These are phyloP conservation scores for Tromatobia lineatoria DNA, from an alignment of 2,888 invertebrate species.

Conservation along the genomic window DNA sequence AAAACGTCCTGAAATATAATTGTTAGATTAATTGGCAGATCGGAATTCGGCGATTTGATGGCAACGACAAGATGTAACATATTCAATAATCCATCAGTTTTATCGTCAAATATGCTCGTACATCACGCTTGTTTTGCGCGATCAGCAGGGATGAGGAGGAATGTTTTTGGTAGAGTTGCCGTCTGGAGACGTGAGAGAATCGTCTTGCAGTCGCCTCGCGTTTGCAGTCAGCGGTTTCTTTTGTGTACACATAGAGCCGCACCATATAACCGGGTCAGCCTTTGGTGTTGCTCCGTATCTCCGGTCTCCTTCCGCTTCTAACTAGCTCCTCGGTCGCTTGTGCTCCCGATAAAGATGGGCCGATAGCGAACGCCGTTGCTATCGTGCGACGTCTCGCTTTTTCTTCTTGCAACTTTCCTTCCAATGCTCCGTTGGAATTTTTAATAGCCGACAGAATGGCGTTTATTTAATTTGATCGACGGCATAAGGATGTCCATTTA, in stretches of 20 bases:
- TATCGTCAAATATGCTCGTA: neutral
- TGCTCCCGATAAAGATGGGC: conserved; percentile 74
- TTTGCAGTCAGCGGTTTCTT: conserved; percentile 1
- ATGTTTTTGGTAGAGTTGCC: conserved; percentile 7
- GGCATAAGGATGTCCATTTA: neutral
- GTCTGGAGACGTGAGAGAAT: neutral
- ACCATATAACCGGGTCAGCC: neutral
- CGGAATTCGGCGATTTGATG: neutral
- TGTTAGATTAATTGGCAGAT: neutral
- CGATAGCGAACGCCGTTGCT: conserved; percentile 79
- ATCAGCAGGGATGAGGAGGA: neutral
- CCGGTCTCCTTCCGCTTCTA: conserved; percentile 9
- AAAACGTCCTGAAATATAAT: no score
- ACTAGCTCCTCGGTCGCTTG: conserved; percentile 68
- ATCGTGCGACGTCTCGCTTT: conserved; percentile 76
- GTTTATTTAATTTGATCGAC: neutral
- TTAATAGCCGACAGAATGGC: neutral
- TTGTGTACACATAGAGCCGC: neutral
- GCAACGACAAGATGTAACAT: neutral
- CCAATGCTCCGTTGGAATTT: conserved; percentile 14
- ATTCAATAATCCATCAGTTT: neutral
- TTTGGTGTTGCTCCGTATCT: neutral
- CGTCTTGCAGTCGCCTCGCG: neutral
- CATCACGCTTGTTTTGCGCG: neutral
- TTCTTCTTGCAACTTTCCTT: conserved; percentile 51